Conservation (phyloP, 92 coral and sea anemone genomes). For the Epizoanthus fatuus region DNA sequence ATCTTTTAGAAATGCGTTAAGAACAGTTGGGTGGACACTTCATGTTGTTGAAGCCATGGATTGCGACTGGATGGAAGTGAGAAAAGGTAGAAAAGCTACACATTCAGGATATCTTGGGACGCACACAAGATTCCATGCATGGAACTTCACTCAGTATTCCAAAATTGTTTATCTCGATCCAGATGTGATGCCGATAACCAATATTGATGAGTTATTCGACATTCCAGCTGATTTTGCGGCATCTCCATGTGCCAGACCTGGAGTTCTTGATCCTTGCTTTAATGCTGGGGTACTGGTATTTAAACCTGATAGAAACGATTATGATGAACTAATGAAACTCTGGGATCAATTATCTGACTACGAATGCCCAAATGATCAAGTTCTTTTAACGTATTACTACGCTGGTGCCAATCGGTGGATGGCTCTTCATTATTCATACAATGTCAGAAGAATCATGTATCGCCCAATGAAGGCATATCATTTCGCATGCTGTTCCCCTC, state of each 20-base stretch:
- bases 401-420: slow-evolving; percentile 64
- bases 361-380: slow-evolving; percentile 83
- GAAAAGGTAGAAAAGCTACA: slow-evolving; percentile 44
- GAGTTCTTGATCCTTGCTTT: slow-evolving; percentile 91
- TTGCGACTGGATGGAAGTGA: slow-evolving; percentile 91
- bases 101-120: slow-evolving; percentile 82
- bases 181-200: slow-evolving; percentile 89
- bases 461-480: slow-evolving; percentile 84
- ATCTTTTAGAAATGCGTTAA: slow-evolving; percentile 71
- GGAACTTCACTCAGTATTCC: slow-evolving; percentile 87
- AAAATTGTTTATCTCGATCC: slow-evolving; percentile 91
- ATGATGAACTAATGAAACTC: slow-evolving; percentile 61
- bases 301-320: slow-evolving; percentile 56
- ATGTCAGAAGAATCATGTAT: slow-evolving; percentile 67
- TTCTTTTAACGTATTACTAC: slow-evolving; percentile 80
- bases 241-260: slow-evolving; percentile 82
- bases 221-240: slow-evolving; percentile 89
- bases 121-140: slow-evolving; percentile 93
- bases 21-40: slow-evolving; percentile 80
- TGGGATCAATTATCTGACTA: slow-evolving; percentile 63
- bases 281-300: slow-evolving; percentile 93
- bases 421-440: slow-evolving; percentile 61
- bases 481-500: slow-evolving; percentile 79
- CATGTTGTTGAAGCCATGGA: slow-evolving; percentile 85
- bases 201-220: slow-evolving; percentile 91